Percentiles rank a stretch among this genome's conserved stretches.
These are phyloP conservation scores for Orientallactaga bullata DNA, from an alignment of 2,113 vertebrate genomes.

Conservation along the genomic window DNA sequence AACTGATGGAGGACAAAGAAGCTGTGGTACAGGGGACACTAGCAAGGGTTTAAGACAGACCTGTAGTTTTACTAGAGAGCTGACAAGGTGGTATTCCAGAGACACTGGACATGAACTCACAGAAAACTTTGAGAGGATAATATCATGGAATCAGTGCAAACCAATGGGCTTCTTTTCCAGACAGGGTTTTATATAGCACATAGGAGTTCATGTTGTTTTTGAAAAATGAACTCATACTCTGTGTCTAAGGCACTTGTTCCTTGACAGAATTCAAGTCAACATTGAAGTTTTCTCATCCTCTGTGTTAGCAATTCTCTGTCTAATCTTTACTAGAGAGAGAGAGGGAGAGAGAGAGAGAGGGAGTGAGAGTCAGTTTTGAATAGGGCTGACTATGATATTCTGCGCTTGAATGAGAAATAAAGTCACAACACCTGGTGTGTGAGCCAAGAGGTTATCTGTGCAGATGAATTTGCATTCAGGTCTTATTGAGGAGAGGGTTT, in stretches of 20 bases:
- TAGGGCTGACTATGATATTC: background rate
- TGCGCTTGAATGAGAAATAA: conserved; percentile 8
- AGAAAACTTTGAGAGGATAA: background rate
- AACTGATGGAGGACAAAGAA: background rate
- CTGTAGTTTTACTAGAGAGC: background rate
- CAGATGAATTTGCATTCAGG: background rate
- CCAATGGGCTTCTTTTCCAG: background rate
- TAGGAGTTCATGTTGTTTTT: background rate
- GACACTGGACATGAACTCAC: background rate
- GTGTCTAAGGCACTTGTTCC: conserved; percentile 6
- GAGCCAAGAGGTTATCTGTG: background rate
- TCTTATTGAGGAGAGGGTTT: background rate
- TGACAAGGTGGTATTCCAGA: background rate
- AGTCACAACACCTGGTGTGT: background rate
- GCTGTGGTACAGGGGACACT: background rate
- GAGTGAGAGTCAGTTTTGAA: background rate
- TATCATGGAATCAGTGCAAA: background rate
- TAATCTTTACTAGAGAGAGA: background rate
- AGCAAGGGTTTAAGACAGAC: background rate
- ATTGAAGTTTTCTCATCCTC: background rate
- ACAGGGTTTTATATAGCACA: background rate
- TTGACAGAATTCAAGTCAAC: background rate
- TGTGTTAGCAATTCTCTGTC: background rate
- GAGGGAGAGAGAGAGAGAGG: background rate
- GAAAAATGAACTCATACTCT: background rate